These are phyloP conservation scores for Vipera latastei DNA, from an alignment of 2,797 vertebrate genomes.

Conservation along the genomic window DNA sequence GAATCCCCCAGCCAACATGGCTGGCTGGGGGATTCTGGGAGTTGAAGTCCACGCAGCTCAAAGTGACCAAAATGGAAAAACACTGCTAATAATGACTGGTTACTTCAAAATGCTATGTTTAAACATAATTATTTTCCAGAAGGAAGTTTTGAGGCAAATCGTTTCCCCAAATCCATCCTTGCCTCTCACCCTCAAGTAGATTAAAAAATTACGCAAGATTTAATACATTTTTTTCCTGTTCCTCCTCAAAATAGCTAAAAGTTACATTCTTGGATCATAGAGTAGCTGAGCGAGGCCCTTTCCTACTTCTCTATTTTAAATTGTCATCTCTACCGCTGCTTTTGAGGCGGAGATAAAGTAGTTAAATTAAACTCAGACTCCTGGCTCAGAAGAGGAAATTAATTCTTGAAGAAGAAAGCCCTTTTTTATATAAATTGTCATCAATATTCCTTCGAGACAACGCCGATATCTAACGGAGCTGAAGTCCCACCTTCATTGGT, in stretches of 20 bases:
- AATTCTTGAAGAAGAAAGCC: neutral
- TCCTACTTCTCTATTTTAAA: neutral
- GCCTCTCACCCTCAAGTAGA: neutral
- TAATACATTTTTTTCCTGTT: neutral
- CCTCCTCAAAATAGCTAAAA: neutral
- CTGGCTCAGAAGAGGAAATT: neutral
- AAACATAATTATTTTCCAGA: neutral
- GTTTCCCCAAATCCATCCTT: neutral
- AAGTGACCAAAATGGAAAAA: neutral
- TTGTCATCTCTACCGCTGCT: neutral
- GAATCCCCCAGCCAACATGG: neutral
- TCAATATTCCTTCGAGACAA: neutral
- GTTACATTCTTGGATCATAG: neutral
- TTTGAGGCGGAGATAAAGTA: neutral
- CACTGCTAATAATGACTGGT: neutral
- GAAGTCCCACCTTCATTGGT: neutral
- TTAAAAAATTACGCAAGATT: neutral
- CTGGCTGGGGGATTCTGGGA: neutral
- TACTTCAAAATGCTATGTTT: neutral
- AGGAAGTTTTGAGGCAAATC: neutral
- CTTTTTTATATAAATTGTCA: neutral
- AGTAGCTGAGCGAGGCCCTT: neutral
- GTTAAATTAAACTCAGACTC: neutral
- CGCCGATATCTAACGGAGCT: neutral
- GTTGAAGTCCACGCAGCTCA: neutral